Evolutionary conservation across 92 coral and sea anemone genomes (phyloP).

Genomic region (Heliopora coerulea): DNA sequence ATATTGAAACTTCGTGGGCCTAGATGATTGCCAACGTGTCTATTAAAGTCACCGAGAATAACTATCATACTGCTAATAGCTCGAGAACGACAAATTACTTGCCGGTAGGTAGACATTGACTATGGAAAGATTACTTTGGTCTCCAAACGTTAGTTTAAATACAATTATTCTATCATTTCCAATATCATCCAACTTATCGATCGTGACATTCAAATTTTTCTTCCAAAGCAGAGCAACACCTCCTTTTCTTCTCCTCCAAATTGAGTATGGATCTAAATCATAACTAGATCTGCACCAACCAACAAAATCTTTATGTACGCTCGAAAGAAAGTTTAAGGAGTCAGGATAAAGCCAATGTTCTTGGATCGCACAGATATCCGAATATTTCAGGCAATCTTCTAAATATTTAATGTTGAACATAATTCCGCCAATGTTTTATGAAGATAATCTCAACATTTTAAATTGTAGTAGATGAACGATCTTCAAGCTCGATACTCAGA

Average conservation of each 20-base stretch:
- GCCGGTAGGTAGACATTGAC: slow-evolving; percentile 12
- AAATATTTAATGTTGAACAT: not conserved
- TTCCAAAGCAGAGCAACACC: slow-evolving; percentile 22
- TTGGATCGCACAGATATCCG: slow-evolving; percentile 12
- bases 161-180: not conserved
- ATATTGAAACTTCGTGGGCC: not conserved
- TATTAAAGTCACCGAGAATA: slow-evolving; percentile 2
- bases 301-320: slow-evolving; percentile 6
- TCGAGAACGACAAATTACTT: not conserved
- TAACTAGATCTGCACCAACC: slow-evolving; percentile 27
- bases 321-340: not conserved
- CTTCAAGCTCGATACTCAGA: too few relatives aligned
- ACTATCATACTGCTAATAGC: not conserved
- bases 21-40: not conserved
- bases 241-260: slow-evolving; percentile 8
- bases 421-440: slow-evolving; percentile 8
- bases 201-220: not conserved
- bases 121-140: not conserved
- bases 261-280: not conserved
- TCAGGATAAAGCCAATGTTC: slow-evolving; percentile 34
- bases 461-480: too few relatives aligned
- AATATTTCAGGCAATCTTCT: not conserved
- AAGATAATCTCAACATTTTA: not conserved
- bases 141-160: not conserved
- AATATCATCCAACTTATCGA: not conserved